Evolutionary conservation across 2,888 invertebrate species (phyloP), one percentile per base, ranked within the genome.

Genomic region (Aromia moschata): DNA sequence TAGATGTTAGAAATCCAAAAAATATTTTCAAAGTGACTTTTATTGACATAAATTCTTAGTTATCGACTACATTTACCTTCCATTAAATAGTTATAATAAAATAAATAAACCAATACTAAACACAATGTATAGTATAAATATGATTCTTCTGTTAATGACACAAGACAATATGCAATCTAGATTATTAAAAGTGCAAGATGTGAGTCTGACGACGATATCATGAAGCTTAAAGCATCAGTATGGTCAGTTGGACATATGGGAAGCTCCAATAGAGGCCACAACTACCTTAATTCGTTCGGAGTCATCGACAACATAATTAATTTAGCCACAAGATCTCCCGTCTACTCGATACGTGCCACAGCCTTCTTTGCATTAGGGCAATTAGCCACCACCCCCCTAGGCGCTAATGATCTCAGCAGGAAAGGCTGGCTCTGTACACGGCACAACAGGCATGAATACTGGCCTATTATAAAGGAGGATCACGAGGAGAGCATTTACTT

Each of bases 171-270:
- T n/a, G n/a, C n/a, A n/a, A n/a, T n/a, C n/a, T n/a, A 81, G 80
- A 69, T 73, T 49, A 71, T 82, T 18, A 74, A 77, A 30, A 72
- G 79, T 36, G 86, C 84, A 44, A 84, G 85, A 58, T 89, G 88
- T 72, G 79, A 82, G 1, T 87, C 86, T 9, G 89, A 90, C 49
- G 85, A 86, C 60, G 89, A 91, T 70, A 87, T 93, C 52, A 80
- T 91, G 40, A 88, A 91, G 63, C 79, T 96, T 37, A 98, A 98
- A 79, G 88, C 94, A 3, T 91, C 95, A 0, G 81, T 98, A 0
- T 98, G 98, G 97, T 92, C 93, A 1, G 77, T 91, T 46, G 94
- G 94, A 11, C 94, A 95, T 79, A 86, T 93, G 9, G 92, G 90
- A 1, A 89, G 90, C 0, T 91, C 93, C 4, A 81, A 86, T 0